Conservation (phyloP, 2,113 vertebrate species). For the Lepidothrix coronata region DNA sequence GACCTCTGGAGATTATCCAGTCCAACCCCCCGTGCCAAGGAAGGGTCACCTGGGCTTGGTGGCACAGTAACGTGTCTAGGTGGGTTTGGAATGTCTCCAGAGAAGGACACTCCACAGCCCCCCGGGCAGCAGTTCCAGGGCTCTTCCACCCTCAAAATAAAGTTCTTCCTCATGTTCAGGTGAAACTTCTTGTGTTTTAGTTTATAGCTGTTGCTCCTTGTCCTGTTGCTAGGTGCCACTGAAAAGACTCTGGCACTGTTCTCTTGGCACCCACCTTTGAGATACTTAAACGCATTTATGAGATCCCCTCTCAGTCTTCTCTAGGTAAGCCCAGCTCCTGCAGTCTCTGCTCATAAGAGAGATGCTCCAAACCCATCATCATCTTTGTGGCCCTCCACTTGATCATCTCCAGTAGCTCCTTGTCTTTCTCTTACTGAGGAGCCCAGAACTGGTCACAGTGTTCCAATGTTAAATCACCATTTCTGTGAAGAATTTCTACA, state of each 20-base stretch:
- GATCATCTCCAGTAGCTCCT: background rate
- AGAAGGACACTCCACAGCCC: rapidly evolving
- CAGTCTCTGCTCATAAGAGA: background rate
- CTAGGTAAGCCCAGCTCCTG: rapidly evolving
- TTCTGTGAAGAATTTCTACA: background rate
- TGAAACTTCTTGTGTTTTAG: background rate
- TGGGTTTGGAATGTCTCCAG: rapidly evolving
- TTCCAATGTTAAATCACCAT: background rate
- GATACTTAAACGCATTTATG: rapidly evolving
- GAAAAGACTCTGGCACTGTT: rapidly evolving
- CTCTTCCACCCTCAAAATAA: background rate
- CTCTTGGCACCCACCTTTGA: background rate
- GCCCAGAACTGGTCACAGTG: background rate
- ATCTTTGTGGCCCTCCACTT: background rate
- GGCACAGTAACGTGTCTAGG: rapidly evolving
- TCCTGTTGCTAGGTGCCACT: rapidly evolving
- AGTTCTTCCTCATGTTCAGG: background rate
- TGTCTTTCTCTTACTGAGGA: background rate
- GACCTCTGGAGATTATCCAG: background rate
- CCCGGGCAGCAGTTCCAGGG: rapidly evolving
- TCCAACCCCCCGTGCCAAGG: background rate
- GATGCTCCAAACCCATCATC: rapidly evolving
- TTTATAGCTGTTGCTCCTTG: background rate
- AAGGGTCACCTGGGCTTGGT: background rate
- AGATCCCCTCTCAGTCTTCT: background rate